Percentiles rank a stretch among this genome's conserved stretches.
phyloP scores from a whole-genome alignment of 1,140 invertebrate species.

The Zaprionus gabonicus region DNA sequence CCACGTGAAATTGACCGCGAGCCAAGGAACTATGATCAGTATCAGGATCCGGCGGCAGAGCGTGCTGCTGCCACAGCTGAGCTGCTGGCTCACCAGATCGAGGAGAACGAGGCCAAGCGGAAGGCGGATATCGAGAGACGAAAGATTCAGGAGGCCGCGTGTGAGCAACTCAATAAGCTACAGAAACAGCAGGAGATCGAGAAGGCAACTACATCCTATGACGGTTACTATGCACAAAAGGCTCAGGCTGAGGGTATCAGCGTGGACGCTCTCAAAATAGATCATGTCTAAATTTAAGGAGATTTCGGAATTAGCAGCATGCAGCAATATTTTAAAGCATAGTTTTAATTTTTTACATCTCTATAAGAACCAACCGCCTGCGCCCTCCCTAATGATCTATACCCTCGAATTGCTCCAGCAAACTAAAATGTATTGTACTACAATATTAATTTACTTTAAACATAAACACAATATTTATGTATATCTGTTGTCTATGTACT shows the following conservation, averaged over 20 bases:
- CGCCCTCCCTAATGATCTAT: conserved; percentile 26
- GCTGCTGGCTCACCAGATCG: conserved; percentile 68
- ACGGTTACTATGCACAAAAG: conserved; percentile 71
- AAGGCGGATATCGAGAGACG: conserved; percentile 75
- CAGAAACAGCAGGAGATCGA: conserved; percentile 72
- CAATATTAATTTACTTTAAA: conserved; percentile 50
- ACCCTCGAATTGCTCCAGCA: conserved; percentile 49
- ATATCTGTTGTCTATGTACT: conserved; percentile 47
- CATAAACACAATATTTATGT: conserved; percentile 23
- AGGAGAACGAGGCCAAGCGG: conserved; percentile 73
- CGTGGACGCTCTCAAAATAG: conserved; percentile 66
- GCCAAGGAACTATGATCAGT: conserved; percentile 67
- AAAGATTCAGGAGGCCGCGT: conserved; percentile 73
- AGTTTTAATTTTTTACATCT: conserved; percentile 42
- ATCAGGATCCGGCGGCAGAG: conserved; percentile 71
- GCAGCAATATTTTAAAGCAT: conserved; percentile 48
- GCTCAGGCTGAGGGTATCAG: conserved; percentile 69
- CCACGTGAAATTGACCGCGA: conserved; percentile 49
- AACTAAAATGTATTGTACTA: conserved; percentile 45
- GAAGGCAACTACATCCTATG: conserved; percentile 70
- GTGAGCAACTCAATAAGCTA: conserved; percentile 71
- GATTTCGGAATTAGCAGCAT: conserved; percentile 17
- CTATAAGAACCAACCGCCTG: background rate
- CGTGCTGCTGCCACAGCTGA: conserved; percentile 72
- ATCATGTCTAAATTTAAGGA: conserved; percentile 58